These are phyloP conservation scores for Apis laboriosa DNA, from an alignment of 1,140 invertebrate genomes.

Conservation along the genomic window DNA sequence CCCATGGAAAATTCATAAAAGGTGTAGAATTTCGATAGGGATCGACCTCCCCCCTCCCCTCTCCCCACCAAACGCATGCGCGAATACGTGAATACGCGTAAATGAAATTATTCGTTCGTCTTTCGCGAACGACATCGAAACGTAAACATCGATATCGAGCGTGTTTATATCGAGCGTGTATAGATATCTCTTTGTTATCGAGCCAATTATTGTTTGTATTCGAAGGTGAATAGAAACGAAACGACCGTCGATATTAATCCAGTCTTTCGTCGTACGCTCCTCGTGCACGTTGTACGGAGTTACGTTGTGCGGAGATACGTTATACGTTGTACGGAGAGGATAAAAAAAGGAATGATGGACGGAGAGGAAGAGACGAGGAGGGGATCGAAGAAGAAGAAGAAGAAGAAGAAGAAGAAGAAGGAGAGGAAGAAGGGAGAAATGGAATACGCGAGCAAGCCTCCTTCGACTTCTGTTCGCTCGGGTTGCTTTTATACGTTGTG, in stretches of 20 bases:
- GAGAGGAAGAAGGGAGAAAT: not conserved
- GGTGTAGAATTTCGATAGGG: not conserved
- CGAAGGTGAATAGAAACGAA: no score
- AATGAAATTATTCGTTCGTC: no score
- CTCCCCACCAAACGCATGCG: no score
- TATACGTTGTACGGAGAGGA: not conserved
- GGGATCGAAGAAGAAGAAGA: not conserved
- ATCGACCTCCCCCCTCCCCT: not conserved
- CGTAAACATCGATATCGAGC: no score
- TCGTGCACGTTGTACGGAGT: not conserved
- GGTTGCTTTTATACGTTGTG: slow-evolving; percentile 52
- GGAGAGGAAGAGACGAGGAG: not conserved
- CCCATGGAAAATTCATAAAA: not conserved
- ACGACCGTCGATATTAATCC: not conserved
- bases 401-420: not conserved
- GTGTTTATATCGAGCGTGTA: no score
- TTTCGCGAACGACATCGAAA: no score
- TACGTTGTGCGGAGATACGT: no score
- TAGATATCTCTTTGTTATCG: no score
- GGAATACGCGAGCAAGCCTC: slow-evolving; percentile 16
- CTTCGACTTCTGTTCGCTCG: not conserved
- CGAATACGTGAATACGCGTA: no score
- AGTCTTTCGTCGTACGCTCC: not conserved
- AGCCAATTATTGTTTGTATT: no score
- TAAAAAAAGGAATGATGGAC: not conserved